Conservation (phyloP, 2,888 invertebrate species). For the Microplitis manilae region DNA sequence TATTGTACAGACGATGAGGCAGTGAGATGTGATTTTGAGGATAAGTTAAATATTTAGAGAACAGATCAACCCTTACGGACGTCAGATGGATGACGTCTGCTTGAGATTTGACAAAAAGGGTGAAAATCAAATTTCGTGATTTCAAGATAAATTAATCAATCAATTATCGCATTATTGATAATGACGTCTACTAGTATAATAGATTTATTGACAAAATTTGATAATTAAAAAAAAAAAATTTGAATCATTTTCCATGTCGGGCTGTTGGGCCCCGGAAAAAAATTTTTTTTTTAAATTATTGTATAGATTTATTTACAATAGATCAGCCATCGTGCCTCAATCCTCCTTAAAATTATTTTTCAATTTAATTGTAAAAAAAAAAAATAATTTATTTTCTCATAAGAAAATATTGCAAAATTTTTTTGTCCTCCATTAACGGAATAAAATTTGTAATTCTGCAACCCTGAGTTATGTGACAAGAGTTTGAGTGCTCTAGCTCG, state of each 20-base stretch:
- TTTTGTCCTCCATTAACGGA: constrained; percentile 1
- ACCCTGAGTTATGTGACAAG: constrained; percentile 9
- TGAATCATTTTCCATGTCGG: no score
- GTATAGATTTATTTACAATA: no score
- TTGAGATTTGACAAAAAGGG: neutral
- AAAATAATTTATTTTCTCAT: no score
- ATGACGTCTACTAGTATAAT: neutral
- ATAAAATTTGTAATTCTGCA: constrained; percentile 13
- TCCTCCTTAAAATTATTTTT: no score
- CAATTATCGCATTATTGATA: neutral
- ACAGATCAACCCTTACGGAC: constrained; percentile 4
- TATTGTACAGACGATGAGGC: neutral
- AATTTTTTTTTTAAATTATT: no score
- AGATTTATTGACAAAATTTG: neutral
- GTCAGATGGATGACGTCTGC: neutral
- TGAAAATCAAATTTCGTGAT: neutral
- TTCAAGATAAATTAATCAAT: constrained; percentile 2
- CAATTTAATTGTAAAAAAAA: no score
- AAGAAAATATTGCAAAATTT: neutral
- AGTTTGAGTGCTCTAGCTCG: constrained; percentile 8
- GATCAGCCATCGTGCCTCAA: no score
- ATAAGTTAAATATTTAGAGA: constrained; percentile 2
- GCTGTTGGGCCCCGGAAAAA: no score
- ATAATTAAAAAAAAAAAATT: no score
- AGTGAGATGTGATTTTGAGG: neutral